phyloP scores from a whole-genome alignment of 1,140 invertebrate species.

The Diachasma alloeum region DNA sequence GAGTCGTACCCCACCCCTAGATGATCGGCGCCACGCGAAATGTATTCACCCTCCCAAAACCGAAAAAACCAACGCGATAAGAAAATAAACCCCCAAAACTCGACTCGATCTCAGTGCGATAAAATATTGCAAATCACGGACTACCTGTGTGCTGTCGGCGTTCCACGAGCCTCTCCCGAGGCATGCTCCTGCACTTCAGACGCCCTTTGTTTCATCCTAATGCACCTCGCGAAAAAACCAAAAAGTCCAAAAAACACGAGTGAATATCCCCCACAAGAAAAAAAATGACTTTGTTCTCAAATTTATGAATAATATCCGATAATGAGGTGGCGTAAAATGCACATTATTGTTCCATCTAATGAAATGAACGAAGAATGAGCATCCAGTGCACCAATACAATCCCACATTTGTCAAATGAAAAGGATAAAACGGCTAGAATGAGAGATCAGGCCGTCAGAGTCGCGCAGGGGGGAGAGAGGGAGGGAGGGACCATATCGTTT shows the following conservation, averaged over 20 bases:
- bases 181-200: conserved; percentile 7
- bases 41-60: too few relatives aligned
- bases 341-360: background rate
- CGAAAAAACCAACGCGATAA: background rate
- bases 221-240: conserved; percentile 3
- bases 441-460: conserved; percentile 36
- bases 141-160: conserved; percentile 51
- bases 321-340: background rate
- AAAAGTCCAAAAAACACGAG: background rate
- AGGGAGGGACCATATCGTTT: conserved; percentile 57
- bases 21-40: background rate
- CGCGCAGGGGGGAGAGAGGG: conserved; percentile 29
- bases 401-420: background rate
- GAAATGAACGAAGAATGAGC: conserved; percentile 51
- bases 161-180: background rate
- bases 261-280: too few relatives aligned
- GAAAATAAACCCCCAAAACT: conserved; percentile 19
- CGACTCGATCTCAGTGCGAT: conserved; percentile 48
- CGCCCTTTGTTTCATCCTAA: conserved; percentile 11
- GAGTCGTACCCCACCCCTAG: background rate
- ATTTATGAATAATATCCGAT: background rate
- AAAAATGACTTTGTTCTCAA: background rate
- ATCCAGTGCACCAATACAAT: conserved; percentile 41
- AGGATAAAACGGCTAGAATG: background rate
- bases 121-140: conserved; percentile 64